Percentiles rank a stretch among this genome's conserved stretches.
Conservation (phyloP, 1,140 invertebrate genomes). For the Drosophila yakuba region DNA sequence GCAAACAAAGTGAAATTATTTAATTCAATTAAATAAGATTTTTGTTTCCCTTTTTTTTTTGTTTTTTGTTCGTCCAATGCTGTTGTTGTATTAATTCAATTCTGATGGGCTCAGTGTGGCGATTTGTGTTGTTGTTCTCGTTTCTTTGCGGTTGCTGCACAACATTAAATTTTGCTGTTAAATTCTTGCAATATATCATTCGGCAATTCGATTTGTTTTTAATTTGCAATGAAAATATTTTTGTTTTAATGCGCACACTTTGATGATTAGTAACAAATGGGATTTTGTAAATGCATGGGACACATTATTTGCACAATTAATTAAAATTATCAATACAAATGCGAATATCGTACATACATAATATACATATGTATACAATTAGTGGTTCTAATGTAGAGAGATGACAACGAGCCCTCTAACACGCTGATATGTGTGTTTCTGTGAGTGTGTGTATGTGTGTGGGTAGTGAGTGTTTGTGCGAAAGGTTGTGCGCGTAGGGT, state of each 20-base stretch:
- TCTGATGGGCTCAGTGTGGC: conserved; percentile 11
- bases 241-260: conserved; percentile 31
- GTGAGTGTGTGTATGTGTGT: background rate
- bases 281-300: conserved; percentile 66
- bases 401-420: conserved; percentile 35
- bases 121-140: conserved; percentile 20
- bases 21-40: conserved; percentile 82
- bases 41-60: conserved; percentile 50
- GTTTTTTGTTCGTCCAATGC: conserved; percentile 10
- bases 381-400: conserved; percentile 28
- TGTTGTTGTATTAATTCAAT: conserved; percentile 45
- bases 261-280: conserved; percentile 80
- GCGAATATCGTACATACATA: conserved; percentile 45
- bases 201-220: conserved; percentile 14
- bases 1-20: conserved; percentile 81
- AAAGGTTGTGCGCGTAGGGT: conserved; percentile 21
- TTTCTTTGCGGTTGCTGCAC: conserved; percentile 47
- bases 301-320: conserved; percentile 80
- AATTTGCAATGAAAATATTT: conserved; percentile 52
- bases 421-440: conserved; percentile 52
- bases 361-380: conserved; percentile 38
- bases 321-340: conserved; percentile 64
- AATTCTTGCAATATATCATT: conserved; percentile 27
- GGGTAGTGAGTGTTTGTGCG: conserved; percentile 17
- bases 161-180: conserved; percentile 41